Evolutionary conservation across 2,797 vertebrate species (phyloP), one percentile per base, ranked within the genome.

Genomic region (Sebastiscus albofasciatus): DNA sequence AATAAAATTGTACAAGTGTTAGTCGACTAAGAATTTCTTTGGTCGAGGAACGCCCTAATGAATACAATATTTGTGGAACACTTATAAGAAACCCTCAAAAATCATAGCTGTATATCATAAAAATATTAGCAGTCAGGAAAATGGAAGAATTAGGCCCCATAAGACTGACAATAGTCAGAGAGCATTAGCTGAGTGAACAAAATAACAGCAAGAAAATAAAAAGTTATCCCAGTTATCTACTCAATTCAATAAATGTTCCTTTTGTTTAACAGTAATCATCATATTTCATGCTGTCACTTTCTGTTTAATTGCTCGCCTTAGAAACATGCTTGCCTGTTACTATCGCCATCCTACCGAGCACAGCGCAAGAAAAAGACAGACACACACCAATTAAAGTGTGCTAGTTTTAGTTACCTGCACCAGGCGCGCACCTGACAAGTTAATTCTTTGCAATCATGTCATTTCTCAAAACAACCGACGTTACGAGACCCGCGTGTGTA

Each of bases 261-360:
- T 97, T 97, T 96, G 95, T 96, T 94, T 92, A 96, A 97, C 93
- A 88, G 92, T 96, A 97, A 97, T 97, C 96, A 97, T 96, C 97
- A 96, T 97, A 97, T 97, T 98, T 97, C 96, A 96, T 96, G 95
- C 97, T 97, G 97, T 98, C 97, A 97, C 95, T 96, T 95, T 96
- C 94, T 95, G 97, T 97, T 96, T 97, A 98, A 99, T 97, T 98
- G 96, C 96, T 97, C 94, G 90, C 95, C 95, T 96, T 92, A 90
- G 95, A 96, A 96, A 96, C 96, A 96, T 94, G 96, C 95, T 95
- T 97, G 96, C 94, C 93, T 96, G 96, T 96, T 96, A 96, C 95
- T 94, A 95, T 94, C 93, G 91, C 96, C 94, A 93, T 95, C 96
- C 96, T 96, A 97, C 96, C 93, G 97, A 96, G 96, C 94, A 93